Conservation (phyloP, 1,140 invertebrate species). For the Coenobita brevimanus region DNA sequence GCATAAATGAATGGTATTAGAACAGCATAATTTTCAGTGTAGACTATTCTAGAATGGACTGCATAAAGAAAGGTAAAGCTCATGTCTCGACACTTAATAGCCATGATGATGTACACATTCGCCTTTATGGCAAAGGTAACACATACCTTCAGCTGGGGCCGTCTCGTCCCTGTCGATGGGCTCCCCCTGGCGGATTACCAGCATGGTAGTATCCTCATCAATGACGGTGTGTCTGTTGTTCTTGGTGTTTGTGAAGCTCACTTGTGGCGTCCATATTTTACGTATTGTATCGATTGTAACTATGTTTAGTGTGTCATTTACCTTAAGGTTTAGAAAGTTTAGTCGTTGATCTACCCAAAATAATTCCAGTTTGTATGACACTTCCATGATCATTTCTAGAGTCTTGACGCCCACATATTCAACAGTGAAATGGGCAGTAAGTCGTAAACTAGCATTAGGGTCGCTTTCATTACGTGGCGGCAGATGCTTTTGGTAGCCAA, state of each 20-base stretch:
- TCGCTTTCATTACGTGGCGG: neutral
- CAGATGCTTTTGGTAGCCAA: constrained; percentile 20
- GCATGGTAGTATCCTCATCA: neutral
- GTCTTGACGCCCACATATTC: constrained; percentile 49
- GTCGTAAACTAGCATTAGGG: neutral
- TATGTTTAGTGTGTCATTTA: constrained; percentile 18
- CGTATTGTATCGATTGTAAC: neutral
- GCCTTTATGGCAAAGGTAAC: too few relatives aligned
- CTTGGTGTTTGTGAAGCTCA: constrained; percentile 27
- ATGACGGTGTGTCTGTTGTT: neutral
- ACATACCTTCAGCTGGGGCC: neutral
- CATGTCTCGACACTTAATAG: too few relatives aligned
- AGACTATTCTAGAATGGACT: too few relatives aligned
- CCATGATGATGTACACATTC: too few relatives aligned
- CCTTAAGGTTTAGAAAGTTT: constrained; percentile 41
- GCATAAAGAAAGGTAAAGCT: too few relatives aligned
- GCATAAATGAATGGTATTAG: too few relatives aligned
- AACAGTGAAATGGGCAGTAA: neutral
- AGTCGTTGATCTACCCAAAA: constrained; percentile 46
- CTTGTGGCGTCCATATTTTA: constrained; percentile 18
- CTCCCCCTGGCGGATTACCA: neutral
- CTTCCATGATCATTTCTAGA: constrained; percentile 32
- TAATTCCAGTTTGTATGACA: constrained; percentile 26
- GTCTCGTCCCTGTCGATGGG: neutral
- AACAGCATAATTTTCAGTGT: too few relatives aligned